Conservation (phyloP, 2,888 invertebrate genomes). For the Andrena praecox region DNA sequence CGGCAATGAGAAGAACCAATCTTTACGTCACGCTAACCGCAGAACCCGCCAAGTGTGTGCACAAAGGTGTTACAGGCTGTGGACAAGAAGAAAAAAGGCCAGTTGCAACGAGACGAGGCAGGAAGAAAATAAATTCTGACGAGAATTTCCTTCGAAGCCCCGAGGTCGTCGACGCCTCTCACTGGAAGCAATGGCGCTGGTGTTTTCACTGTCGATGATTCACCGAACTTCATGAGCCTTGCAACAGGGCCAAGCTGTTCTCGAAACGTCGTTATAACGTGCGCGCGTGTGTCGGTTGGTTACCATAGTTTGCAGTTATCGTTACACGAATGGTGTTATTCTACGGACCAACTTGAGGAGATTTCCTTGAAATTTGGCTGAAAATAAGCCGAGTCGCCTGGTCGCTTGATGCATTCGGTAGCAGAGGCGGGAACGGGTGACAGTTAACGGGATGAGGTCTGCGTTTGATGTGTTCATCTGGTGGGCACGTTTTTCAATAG, state of each 20-base stretch:
- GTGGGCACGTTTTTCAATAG: constrained; percentile 2
- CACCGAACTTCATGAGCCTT: constrained; percentile 29
- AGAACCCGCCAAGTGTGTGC: not conserved
- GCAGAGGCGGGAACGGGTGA: not conserved
- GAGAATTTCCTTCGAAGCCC: constrained; percentile 8
- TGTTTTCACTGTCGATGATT: constrained; percentile 50
- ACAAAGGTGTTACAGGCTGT: not conserved
- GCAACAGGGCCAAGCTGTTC: constrained; percentile 17
- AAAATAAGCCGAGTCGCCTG: constrained; percentile 40
- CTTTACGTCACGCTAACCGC: constrained; percentile 14
- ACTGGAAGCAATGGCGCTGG: constrained; percentile 6
- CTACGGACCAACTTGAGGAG: constrained; percentile 24
- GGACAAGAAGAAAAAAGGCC: not conserved
- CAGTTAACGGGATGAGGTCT: not conserved
- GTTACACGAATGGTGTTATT: constrained; percentile 26
- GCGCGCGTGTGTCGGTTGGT: not conserved
- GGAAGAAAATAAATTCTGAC: constrained; percentile 39
- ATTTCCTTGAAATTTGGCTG: constrained; percentile 45
- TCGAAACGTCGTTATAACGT: constrained; percentile 34
- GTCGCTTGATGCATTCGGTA: constrained; percentile 35
- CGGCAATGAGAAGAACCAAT: not conserved
- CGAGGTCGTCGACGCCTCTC: constrained; percentile 27
- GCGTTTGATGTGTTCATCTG: constrained; percentile 20
- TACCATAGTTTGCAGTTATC: constrained; percentile 36
- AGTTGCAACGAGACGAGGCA: not conserved